Evolutionary conservation across 1,140 invertebrate species (phyloP).

Genomic region (Bombus huntii): DNA sequence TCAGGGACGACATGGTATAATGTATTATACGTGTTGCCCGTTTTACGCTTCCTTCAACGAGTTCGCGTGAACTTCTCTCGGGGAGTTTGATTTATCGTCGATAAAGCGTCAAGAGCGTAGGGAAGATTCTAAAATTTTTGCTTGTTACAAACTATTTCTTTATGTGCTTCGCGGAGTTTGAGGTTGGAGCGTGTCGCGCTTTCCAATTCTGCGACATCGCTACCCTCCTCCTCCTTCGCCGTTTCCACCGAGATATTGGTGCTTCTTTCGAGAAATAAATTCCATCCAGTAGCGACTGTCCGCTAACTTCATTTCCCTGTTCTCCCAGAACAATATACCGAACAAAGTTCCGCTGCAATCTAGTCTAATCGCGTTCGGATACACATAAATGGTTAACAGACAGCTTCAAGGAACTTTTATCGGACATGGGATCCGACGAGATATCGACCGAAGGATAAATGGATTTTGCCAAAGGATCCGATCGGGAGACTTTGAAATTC

Average conservation of each 20-base stretch:
- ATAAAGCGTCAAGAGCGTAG: not conserved
- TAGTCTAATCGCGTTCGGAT: not conserved
- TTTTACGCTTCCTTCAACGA: not conserved
- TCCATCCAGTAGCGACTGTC: slow-evolving; percentile 13
- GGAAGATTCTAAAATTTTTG: slow-evolving; percentile 27
- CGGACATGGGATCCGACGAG: not conserved
- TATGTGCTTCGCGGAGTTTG: slow-evolving; percentile 4
- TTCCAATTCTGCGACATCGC: slow-evolving; percentile 47
- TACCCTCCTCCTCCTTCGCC: not conserved
- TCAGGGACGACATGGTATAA: slow-evolving; percentile 60
- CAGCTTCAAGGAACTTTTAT: slow-evolving; percentile 8
- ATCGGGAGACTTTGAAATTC: not conserved
- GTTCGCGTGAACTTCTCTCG: not conserved
- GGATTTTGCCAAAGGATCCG: slow-evolving; percentile 3
- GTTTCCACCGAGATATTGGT: not conserved
- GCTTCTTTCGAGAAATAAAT: slow-evolving; percentile 32
- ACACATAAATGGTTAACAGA: not conserved
- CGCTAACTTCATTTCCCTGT: slow-evolving; percentile 33
- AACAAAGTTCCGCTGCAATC: not conserved
- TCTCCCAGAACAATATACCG: slow-evolving; percentile 1
- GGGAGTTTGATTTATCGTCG: slow-evolving; percentile 42
- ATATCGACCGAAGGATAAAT: slow-evolving; percentile 13
- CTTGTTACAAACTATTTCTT: slow-evolving; percentile 19
- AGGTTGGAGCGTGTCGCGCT: slow-evolving; percentile 49
- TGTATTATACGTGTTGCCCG: not conserved